phyloP scores from a whole-genome alignment of 2,113 vertebrate genomes.

The Lathamus discolor region DNA sequence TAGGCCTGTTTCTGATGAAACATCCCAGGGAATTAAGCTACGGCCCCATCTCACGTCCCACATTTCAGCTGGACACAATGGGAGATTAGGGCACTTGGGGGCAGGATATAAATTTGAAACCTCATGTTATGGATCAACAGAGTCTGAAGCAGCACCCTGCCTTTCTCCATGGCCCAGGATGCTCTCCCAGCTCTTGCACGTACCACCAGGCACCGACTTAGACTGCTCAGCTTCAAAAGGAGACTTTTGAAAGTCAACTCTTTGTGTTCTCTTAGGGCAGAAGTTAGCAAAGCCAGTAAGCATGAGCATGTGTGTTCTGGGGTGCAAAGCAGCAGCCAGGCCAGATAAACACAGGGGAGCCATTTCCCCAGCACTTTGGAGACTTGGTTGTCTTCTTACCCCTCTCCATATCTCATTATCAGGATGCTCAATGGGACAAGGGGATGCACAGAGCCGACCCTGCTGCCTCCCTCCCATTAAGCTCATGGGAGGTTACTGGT shows the following conservation, averaged over 20 bases:
- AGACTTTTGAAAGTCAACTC: background rate
- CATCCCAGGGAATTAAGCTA: background rate
- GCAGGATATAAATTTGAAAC: background rate
- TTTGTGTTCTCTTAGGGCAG: background rate
- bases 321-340: background rate
- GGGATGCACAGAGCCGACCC: fast-evolving
- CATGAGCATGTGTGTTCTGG: fast-evolving
- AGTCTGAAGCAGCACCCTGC: background rate
- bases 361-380: background rate
- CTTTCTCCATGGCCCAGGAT: background rate
- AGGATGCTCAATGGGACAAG: background rate
- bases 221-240: background rate
- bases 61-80: fast-evolving
- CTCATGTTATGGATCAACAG: background rate
- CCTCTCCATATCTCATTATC: background rate
- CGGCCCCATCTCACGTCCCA: background rate
- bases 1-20: background rate
- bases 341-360: background rate
- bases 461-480: background rate
- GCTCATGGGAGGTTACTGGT: background rate
- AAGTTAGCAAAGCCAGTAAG: background rate
- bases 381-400: background rate
- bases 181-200: background rate
- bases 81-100: background rate
- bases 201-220: background rate